Evolutionary conservation across 35 echinoderm and acorn worm species (phyloP).

Genomic region (Acanthaster planci): DNA sequence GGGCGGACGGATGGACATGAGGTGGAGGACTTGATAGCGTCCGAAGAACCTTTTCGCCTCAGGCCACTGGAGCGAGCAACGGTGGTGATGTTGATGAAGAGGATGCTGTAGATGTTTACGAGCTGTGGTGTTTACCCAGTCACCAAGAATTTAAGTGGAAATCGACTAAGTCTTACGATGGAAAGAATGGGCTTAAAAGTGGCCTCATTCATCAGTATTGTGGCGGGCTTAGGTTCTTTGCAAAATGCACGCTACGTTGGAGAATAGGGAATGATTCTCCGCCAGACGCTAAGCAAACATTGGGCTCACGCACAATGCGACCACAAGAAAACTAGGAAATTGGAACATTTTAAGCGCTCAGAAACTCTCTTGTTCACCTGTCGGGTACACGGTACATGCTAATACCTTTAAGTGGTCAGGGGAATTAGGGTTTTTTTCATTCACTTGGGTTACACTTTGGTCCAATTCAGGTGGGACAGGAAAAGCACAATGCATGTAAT

Average conservation of each 20-base stretch:
- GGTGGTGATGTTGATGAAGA: background rate
- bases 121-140: slow-evolving; percentile 24
- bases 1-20: background rate
- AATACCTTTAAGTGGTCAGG: slow-evolving; percentile 17
- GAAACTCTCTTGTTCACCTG: slow-evolving; percentile 6
- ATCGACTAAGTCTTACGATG: slow-evolving; percentile 18
- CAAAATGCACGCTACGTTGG: background rate
- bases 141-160: slow-evolving; percentile 31
- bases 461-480: background rate
- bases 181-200: slow-evolving; percentile 23
- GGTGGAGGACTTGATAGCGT: too few species aligned
- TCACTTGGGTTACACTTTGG: background rate
- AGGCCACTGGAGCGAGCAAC: background rate
- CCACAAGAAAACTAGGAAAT: slow-evolving; percentile 31
- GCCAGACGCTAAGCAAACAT: slow-evolving; percentile 17
- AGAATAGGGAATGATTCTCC: background rate
- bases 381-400: slow-evolving; percentile 14
- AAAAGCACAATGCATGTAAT: slow-evolving; percentile 20
- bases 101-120: slow-evolving; percentile 4
- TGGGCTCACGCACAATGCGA: background rate
- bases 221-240: slow-evolving; percentile 1
- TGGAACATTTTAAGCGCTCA: slow-evolving; percentile 13
- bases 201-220: slow-evolving; percentile 11
- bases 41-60: too few species aligned
- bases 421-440: background rate